A percentile compares a stretch with the other conserved stretches of the same genome.
phyloP scores from a whole-genome alignment of 2,888 invertebrate genomes.

The Ferdinandea cuprea region DNA sequence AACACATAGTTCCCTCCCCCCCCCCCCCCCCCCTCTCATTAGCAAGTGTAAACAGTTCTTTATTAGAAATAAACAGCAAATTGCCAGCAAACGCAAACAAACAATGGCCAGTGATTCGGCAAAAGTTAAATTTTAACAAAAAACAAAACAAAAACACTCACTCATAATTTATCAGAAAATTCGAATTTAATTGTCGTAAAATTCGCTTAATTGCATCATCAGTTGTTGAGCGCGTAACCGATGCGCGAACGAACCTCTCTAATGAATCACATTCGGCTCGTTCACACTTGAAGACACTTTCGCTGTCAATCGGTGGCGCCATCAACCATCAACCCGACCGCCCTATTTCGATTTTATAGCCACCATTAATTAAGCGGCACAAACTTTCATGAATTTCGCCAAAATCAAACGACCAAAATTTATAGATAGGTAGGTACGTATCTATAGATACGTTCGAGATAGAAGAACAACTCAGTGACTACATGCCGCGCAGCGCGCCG shows the following conservation, averaged over 20 bases:
- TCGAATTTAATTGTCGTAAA: slow-evolving; percentile 63
- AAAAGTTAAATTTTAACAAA: too few relatives aligned
- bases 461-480: slow-evolving; percentile 1
- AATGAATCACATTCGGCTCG: slow-evolving; percentile 71
- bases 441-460: neutral
- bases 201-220: slow-evolving; percentile 67
- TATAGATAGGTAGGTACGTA: neutral
- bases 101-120: too few relatives aligned
- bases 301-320: slow-evolving; percentile 7
- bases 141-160: too few relatives aligned
- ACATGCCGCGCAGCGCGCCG: slow-evolving; percentile 20
- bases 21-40: too few relatives aligned
- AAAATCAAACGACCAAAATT: slow-evolving; percentile 51
- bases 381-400: slow-evolving; percentile 61
- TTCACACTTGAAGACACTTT: slow-evolving; percentile 60
- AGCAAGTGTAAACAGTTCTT: too few relatives aligned
- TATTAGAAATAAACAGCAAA: too few relatives aligned
- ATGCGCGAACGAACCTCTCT: slow-evolving; percentile 42
- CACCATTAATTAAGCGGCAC: slow-evolving; percentile 63
- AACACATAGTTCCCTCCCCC: too few relatives aligned
- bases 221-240: slow-evolving; percentile 33
- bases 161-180: slow-evolving; percentile 49
- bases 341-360: slow-evolving; percentile 57
- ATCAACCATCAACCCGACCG: neutral
- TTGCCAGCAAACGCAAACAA: too few relatives aligned